phyloP scores from a whole-genome alignment of 2,113 vertebrate species.

The Pterocles orientalis region DNA sequence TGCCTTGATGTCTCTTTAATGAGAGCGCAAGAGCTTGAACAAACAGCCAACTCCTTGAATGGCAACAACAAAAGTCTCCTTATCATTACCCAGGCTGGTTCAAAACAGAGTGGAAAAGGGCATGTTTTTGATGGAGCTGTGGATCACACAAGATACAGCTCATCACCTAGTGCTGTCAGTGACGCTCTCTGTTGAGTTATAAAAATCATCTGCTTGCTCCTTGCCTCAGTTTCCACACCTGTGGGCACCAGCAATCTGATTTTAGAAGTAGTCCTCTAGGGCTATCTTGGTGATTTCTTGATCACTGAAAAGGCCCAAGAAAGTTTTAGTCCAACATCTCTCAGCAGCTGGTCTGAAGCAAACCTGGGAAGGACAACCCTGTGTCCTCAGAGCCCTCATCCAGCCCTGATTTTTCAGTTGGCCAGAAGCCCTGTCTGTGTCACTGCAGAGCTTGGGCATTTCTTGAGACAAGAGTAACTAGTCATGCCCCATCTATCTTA shows the following conservation, averaged over 20 bases:
- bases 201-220: not conserved
- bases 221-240: not conserved
- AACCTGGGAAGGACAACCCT: not conserved
- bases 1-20: not conserved
- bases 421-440: not conserved
- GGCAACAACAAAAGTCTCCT: conserved; percentile 26
- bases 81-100: not conserved
- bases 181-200: not conserved
- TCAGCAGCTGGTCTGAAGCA: not conserved
- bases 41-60: not conserved
- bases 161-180: not conserved
- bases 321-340: not conserved
- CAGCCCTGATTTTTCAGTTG: not conserved
- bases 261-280: not conserved
- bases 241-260: not conserved
- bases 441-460: not conserved
- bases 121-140: not conserved
- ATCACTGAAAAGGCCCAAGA: not conserved
- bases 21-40: not conserved
- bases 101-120: not conserved
- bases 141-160: not conserved
- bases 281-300: not conserved
- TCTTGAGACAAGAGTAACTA: not conserved
- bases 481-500: not conserved
- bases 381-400: not conserved